Evolutionary conservation across 2,888 invertebrate species (phyloP), one percentile per base, ranked within the genome.

Genomic region (Hypercompe scribonia): DNA sequence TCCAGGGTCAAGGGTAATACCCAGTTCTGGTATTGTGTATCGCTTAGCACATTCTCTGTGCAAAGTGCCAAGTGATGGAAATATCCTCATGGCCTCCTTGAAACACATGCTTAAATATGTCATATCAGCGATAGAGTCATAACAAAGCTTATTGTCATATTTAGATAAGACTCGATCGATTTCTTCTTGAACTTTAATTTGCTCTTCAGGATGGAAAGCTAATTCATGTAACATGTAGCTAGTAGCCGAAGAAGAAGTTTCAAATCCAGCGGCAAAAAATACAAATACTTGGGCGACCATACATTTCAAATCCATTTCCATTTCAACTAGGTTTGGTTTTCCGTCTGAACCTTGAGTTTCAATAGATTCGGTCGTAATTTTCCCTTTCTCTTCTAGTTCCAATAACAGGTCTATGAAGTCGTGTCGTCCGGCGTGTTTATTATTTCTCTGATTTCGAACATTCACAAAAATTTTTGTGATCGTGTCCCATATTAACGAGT

Each of bases 241-340:
- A 2, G 94, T 91, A 3, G 93, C 90, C 0, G 93, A 92, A 0
- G 96, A 94, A 0, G 95, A 94, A 0, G 96, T 95, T 79, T 95
- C 95, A 54, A 93, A 95, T 5, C 96, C 96, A n/a, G 95, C 96
- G 11, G 87, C 90, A 46, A 94, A 94, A 80, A 94, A 94, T 21
- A 93, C 78, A 33, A 91, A 91, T 8, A 91, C 88, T 80, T 93
- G 93, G 7, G 93, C 91, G 3, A 82, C 88, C 78, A 93, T 84
- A 64, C 86, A 82, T 28, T 81, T 71, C 1, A 87, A 76, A 66
- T 89, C 88, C 85, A 93, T 84, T 42, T 92, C 89, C 83, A 92
- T 81, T 71, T 90, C 89, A 0, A 88, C 89, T 18, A 75, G 73
- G 24, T 82, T 74, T 8, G 92, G 88, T 3, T 84, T 86, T 0